phyloP scores from a whole-genome alignment of 2,888 invertebrate genomes.

The Phalera bucephala region DNA sequence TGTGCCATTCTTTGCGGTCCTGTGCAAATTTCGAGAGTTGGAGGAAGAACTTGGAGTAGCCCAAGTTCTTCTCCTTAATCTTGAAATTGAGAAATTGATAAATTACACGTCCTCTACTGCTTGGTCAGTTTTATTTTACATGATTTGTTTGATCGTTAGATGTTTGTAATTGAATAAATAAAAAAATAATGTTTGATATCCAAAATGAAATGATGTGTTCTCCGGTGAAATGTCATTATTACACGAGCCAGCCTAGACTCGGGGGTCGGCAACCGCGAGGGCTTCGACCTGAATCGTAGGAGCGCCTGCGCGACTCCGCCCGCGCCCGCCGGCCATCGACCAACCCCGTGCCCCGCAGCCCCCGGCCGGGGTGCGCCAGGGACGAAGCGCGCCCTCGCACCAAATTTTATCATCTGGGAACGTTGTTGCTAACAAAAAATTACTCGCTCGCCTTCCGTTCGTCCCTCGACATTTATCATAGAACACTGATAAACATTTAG shows the following conservation, averaged over 20 bases:
- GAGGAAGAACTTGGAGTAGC: no score
- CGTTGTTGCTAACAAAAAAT: conserved; percentile 9
- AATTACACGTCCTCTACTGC: no score
- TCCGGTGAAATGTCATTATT: conserved; percentile 43
- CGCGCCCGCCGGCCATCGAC: conserved; percentile 40
- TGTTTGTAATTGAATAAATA: no score
- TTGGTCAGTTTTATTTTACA: no score
- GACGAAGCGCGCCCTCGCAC: conserved; percentile 15
- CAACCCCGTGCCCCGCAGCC: conserved; percentile 29
- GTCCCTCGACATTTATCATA: background rate
- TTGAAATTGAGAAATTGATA: no score
- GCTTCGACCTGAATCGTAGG: conserved; percentile 63
- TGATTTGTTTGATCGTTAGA: no score
- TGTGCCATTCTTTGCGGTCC: no score
- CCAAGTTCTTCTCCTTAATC: no score
- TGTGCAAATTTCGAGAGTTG: no score
- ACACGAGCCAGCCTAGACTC: conserved; percentile 55
- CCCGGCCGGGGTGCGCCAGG: conserved; percentile 20
- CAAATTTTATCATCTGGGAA: conserved; percentile 14
- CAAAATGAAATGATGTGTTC: conserved; percentile 24
- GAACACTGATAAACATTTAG: background rate
- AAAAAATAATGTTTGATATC: no score
- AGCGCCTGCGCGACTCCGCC: conserved; percentile 73
- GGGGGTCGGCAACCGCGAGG: conserved; percentile 76
- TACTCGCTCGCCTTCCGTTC: background rate